Conservation (phyloP, 53 echinoderm and acorn worm species). For the Astropecten irregularis region DNA sequence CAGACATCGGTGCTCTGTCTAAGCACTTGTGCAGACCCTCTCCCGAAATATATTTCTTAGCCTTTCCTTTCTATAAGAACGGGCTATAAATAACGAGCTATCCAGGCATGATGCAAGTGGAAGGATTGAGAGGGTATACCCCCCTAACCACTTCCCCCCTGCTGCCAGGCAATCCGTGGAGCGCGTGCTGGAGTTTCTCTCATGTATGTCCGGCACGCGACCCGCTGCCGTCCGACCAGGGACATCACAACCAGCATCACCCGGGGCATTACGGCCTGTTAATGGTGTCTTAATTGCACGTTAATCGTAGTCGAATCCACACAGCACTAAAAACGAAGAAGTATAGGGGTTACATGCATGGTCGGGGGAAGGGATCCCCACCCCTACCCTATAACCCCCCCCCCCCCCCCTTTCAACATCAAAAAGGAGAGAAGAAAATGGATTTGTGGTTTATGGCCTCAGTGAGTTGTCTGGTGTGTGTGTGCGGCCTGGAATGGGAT, state of each 20-base stretch:
- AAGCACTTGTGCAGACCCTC: conserved; percentile 42
- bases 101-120: background rate
- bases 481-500: too few species aligned
- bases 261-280: conserved; percentile 33
- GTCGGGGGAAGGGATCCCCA: background rate
- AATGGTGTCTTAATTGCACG: conserved; percentile 54
- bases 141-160: background rate
- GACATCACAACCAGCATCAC: conserved; percentile 24
- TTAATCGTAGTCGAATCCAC: conserved; percentile 26
- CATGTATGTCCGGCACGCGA: conserved; percentile 49
- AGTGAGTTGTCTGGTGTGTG: too few species aligned
- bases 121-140: background rate
- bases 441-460: too few species aligned
- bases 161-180: conserved; percentile 4
- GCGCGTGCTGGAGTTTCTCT: conserved; percentile 47
- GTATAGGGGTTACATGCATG: background rate
- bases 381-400: too few species aligned
- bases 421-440: too few species aligned
- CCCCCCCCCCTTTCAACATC: too few species aligned
- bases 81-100: conserved; percentile 33
- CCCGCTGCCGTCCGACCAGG: conserved; percentile 30
- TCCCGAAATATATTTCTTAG: too few species aligned
- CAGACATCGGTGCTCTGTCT: background rate
- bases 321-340: too few species aligned
- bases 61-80: background rate